These are phyloP conservation scores for Xiphophorus hellerii DNA, from an alignment of 2,113 vertebrate species.

Conservation along the genomic window DNA sequence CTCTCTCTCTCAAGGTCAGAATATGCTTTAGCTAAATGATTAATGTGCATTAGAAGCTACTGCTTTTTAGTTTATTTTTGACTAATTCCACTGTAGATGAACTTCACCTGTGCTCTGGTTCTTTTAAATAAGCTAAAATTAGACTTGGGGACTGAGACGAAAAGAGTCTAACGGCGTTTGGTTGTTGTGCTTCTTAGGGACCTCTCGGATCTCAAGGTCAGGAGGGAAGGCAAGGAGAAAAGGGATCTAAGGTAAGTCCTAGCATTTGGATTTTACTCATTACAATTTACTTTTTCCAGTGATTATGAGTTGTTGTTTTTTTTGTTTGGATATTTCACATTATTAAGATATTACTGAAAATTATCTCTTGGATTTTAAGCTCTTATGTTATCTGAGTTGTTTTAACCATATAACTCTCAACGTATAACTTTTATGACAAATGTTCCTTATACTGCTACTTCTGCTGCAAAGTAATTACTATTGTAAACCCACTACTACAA, in stretches of 20 bases:
- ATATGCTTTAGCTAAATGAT: conserved; percentile 7
- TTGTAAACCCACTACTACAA: too few species aligned
- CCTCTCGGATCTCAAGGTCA: conserved; percentile 85
- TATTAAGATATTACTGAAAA: not conserved
- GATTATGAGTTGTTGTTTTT: not conserved
- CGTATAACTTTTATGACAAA: not conserved
- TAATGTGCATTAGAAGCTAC: conserved; percentile 2
- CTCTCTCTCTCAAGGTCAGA: conserved; percentile 50
- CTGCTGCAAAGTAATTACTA: not conserved
- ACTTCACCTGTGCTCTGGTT: not conserved
- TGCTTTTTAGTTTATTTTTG: conserved; percentile 11
- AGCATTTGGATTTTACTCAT: not conserved
- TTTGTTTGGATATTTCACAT: not conserved
- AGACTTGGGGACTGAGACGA: not conserved
- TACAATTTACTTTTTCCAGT: not conserved
- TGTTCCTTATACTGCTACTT: not conserved
- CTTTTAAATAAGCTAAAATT: not conserved
- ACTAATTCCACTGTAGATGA: not conserved
- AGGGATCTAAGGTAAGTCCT: conserved; percentile 90
- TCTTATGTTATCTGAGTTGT: not conserved
- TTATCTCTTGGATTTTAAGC: not conserved
- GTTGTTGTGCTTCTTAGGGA: conserved; percentile 72
- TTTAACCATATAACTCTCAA: not conserved
- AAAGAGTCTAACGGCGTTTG: not conserved
- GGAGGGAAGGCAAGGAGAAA: conserved; percentile 94